Conservation (phyloP, 2,888 invertebrate species). For the Sepioteuthis lessoniana region DNA sequence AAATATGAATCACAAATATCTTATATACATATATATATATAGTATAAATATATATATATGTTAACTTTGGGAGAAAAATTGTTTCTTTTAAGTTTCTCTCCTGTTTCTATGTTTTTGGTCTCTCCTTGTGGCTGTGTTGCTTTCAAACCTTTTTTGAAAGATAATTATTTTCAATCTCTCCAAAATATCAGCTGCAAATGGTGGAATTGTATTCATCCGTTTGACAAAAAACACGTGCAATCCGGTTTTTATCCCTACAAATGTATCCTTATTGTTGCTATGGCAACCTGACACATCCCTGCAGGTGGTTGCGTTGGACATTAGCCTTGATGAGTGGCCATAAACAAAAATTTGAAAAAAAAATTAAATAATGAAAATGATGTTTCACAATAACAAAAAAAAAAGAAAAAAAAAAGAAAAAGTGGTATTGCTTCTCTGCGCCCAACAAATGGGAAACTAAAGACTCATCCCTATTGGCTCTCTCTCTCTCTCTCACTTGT, state of each 20-base stretch:
- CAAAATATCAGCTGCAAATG: neutral
- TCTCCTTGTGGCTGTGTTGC: neutral
- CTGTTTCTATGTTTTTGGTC: too few species aligned
- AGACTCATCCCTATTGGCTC: neutral
- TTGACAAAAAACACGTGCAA: neutral
- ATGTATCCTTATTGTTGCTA: conserved; percentile 10
- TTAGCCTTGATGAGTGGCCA: neutral
- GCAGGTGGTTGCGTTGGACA: neutral
- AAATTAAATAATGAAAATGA: neutral
- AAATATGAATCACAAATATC: conserved; percentile 21
- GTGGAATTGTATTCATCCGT: neutral
- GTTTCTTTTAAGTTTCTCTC: too few species aligned
- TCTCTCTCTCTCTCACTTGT: conserved; percentile 8
- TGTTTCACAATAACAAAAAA: neutral
- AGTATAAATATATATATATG: neutral
- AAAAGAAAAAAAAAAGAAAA: neutral
- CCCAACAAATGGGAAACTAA: conserved; percentile 10
- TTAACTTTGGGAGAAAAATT: neutral
- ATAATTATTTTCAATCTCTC: too few species aligned
- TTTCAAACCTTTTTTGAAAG: neutral
- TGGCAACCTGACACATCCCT: neutral
- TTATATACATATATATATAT: neutral
- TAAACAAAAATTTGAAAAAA: neutral
- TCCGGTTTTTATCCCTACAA: conserved; percentile 25
- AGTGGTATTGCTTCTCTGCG: neutral